phyloP scores from a whole-genome alignment of 2,888 invertebrate genomes.

The Scaptomyza cyrtandrae region DNA sequence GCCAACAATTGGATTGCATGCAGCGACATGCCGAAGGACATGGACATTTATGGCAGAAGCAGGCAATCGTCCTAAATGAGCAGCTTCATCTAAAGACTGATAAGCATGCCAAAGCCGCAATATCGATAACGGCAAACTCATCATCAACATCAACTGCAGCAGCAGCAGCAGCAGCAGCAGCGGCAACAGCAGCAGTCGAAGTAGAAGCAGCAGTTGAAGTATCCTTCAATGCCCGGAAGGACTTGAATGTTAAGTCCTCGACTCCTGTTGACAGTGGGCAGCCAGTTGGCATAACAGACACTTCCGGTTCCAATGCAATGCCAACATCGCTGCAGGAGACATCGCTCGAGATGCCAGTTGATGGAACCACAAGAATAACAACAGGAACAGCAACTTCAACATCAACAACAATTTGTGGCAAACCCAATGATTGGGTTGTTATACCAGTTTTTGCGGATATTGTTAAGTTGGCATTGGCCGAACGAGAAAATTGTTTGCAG shows the following conservation, averaged over 20 bases:
- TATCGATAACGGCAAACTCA: constrained; percentile 51
- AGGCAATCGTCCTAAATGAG: constrained; percentile 84
- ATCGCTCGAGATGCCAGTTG: constrained; percentile 23
- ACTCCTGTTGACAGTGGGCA: constrained; percentile 41
- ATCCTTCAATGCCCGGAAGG: constrained; percentile 39
- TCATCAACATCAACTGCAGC: constrained; percentile 43
- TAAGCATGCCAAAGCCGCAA: constrained; percentile 53
- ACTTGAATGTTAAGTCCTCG: constrained; percentile 37
- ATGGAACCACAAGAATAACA: constrained; percentile 31
- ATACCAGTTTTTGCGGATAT: constrained; percentile 85
- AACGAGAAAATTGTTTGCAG: constrained; percentile 84
- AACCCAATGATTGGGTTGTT: constrained; percentile 85
- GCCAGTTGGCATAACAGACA: constrained; percentile 49
- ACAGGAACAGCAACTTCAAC: constrained; percentile 28
- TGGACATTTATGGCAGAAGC: constrained; percentile 85
- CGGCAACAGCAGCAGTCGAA: constrained; percentile 6
- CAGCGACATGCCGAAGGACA: constrained; percentile 85
- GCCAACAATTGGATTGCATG: constrained; percentile 85
- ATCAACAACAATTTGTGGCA: constrained; percentile 49
- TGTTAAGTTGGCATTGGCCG: constrained; percentile 84
- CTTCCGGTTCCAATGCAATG: constrained; percentile 68
- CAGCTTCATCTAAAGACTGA: constrained; percentile 70
- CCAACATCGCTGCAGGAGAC: constrained; percentile 22
- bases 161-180: constrained; percentile 34
- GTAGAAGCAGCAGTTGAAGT: constrained; percentile 28